phyloP scores from a whole-genome alignment of 92 coral and sea anemone genomes.

The Anthopleura xanthogrammica region DNA sequence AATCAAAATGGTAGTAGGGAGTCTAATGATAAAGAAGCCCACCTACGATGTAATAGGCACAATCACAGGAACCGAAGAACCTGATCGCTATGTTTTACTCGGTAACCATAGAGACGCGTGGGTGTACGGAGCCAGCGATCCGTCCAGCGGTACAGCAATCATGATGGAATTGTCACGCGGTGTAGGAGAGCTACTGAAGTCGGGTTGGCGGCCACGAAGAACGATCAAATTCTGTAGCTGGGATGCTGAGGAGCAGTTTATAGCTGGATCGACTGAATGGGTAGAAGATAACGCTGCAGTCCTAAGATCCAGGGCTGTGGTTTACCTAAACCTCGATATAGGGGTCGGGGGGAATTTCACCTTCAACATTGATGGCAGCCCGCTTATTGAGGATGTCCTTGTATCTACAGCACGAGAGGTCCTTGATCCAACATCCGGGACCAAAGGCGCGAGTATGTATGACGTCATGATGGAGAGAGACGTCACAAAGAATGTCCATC shows the following conservation, averaged over 20 bases:
- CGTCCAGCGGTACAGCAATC: constrained; percentile 86
- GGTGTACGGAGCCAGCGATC: constrained; percentile 95
- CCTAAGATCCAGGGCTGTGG: constrained; percentile 79
- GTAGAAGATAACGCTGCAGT: constrained; percentile 83
- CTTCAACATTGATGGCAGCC: constrained; percentile 71
- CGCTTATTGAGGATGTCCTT: constrained; percentile 72
- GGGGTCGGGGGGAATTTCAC: constrained; percentile 88
- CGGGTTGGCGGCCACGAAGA: constrained; percentile 95
- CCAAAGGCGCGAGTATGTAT: constrained; percentile 58
- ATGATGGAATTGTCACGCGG: constrained; percentile 97
- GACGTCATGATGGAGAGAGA: constrained; percentile 88
- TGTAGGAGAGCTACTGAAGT: constrained; percentile 69
- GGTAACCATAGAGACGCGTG: constrained; percentile 99
- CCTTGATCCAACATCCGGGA: constrained; percentile 64
- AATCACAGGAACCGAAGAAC: constrained; percentile 77
- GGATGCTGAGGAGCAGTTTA: constrained; percentile 92
- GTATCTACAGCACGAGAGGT: constrained; percentile 74
- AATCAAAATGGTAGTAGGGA: constrained; percentile 57
- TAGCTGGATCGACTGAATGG: constrained; percentile 90
- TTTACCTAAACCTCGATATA: constrained; percentile 82
- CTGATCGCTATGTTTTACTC: constrained; percentile 96
- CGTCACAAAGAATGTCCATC: constrained; percentile 38
- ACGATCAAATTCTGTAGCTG: constrained; percentile 94
- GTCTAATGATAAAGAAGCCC: constrained; percentile 42
- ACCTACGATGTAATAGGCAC: constrained; percentile 87